Evolutionary conservation across 2,888 invertebrate genomes (phyloP).

Genomic region (Eutolmus rufibarbis): DNA sequence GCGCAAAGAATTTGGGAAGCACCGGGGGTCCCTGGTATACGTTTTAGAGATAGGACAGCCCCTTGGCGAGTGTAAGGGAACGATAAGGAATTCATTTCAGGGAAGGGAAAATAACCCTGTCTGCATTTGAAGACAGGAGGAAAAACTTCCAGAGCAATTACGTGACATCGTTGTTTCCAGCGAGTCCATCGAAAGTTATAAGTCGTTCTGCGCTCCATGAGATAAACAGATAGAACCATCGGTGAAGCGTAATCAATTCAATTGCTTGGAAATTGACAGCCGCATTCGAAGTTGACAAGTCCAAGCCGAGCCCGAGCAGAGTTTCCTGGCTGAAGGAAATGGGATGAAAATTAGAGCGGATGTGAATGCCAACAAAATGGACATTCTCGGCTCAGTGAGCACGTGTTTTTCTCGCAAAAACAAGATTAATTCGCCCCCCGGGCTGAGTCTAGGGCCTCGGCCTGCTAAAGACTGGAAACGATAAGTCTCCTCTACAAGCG

Average conservation of each 20-base stretch:
- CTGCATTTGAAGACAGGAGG: background rate
- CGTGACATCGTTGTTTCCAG: background rate
- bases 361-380: constrained; percentile 19
- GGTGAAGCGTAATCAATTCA: constrained; percentile 9
- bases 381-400: constrained; percentile 17
- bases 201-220: background rate
- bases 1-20: background rate
- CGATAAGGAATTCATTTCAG: background rate
- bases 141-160: background rate
- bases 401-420: constrained; percentile 4
- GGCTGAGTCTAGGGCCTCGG: background rate
- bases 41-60: background rate
- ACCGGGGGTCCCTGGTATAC: background rate
- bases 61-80: background rate
- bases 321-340: background rate
- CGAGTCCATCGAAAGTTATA: background rate
- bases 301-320: background rate
- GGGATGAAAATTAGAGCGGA: constrained; percentile 26
- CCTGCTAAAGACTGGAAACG: background rate
- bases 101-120: background rate
- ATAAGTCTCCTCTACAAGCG: background rate
- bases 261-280: constrained; percentile 29
- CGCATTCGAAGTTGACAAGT: constrained; percentile 15
- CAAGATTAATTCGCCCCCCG: constrained; percentile 7
- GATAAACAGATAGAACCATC: background rate